Base-by-base conservation (phyloP, 1,140 invertebrate species). In the Neodiprion lecontei region DNA sequence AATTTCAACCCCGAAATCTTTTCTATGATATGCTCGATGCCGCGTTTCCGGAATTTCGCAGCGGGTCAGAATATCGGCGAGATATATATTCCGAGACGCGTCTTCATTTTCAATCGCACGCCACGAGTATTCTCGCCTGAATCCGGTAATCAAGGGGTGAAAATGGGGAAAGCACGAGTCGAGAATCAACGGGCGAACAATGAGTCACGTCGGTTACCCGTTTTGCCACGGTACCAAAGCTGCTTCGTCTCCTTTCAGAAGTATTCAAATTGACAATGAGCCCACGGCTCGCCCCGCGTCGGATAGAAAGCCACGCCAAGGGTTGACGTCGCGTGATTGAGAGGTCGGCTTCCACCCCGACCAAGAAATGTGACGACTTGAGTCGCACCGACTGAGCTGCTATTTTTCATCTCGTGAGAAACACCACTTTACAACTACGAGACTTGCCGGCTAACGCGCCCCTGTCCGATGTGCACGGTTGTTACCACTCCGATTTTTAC, bases 281-380 rank as follows among this genome's bases (percentile, higher is more conserved):
- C 53, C 53, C 53, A 61, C 11, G 53, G 11, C 11, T 61, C n/a
- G 11, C n/a, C 11, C n/a, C 4, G 9, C n/a, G 53, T 12, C 5
- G n/a, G 53, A 14, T 61, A 61, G 5, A 12, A 14, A 4, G 11
- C 11, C n/a, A 14, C 9, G 53, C 7, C 11, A 61, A 61, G 53
- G n/a, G 53, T 61, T 61, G 53, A 14, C 53, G n/a, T 61, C 53
- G 11, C 53, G 53, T 61, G 53, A 61, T 61, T 61, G 53, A 61
- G 53, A 61, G 53, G 53, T 5, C n/a, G 53, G 53, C 53, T 61
- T 17, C 11, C 53, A 61, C 53, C 53, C 53, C n/a, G 11, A 5
- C 53, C n/a, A 17, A 61, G 53, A 61, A 61, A 14, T 61, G 53
- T 61, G 53, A 61, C 11, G n/a, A 61, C 53, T 17, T 9, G n/a